These are phyloP conservation scores for Sinohyriopsis cumingii DNA, from an alignment of 2,888 invertebrate species.

Conservation along the genomic window DNA sequence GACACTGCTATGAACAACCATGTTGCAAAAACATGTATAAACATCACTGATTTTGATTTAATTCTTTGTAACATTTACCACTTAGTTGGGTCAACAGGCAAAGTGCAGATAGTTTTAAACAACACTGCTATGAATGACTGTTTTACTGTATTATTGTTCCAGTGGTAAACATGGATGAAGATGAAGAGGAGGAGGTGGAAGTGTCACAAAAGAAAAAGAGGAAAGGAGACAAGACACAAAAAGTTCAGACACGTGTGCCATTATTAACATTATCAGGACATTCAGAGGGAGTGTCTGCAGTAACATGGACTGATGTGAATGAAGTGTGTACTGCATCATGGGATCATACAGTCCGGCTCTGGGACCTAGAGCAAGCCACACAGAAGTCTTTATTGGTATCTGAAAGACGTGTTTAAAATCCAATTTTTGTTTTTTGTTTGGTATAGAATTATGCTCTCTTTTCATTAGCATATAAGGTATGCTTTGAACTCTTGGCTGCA, in stretches of 20 bases:
- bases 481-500: too few species aligned
- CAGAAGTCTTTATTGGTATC: conserved; percentile 84
- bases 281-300: conserved; percentile 88
- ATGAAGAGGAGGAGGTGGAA: conserved; percentile 48
- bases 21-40: too few species aligned
- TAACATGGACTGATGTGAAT: conserved; percentile 86
- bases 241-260: conserved; percentile 75
- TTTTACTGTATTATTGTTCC: not conserved
- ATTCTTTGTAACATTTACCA: too few species aligned
- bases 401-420: not conserved
- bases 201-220: conserved; percentile 60
- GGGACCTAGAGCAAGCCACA: conserved; percentile 91
- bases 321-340: conserved; percentile 90
- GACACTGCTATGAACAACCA: too few species aligned
- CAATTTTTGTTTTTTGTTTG: too few species aligned
- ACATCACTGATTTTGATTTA: too few species aligned
- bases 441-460: too few species aligned
- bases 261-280: conserved; percentile 92
- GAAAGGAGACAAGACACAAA: conserved; percentile 53
- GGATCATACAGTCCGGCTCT: conserved; percentile 95
- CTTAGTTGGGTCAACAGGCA: too few species aligned
- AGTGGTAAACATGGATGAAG: conserved; percentile 31
- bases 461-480: too few species aligned
- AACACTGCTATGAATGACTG: too few species aligned
- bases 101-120: too few species aligned